Base-by-base conservation (phyloP, 2,888 invertebrate genomes). In the Trichogramma dendrolimi region DNA sequence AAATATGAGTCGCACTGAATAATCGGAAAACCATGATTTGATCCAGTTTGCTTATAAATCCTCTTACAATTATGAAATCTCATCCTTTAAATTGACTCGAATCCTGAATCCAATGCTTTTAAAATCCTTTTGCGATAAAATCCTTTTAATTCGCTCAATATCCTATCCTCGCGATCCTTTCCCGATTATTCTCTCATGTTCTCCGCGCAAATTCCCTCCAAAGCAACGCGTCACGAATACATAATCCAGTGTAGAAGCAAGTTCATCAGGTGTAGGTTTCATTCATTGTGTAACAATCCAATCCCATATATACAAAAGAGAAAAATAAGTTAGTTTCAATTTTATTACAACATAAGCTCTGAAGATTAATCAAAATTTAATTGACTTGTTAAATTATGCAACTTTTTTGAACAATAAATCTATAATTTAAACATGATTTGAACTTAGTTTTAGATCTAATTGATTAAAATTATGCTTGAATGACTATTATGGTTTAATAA, bases 291-390 rank as follows among this genome's bases (percentile, higher is more conserved):
- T 77, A 77, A 79, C 73, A 79, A 79, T 79, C 79, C 79, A 77
- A 78, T 79, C 78, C 79, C 76, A 79, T 78, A 79, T 78, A 79
- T 79, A 79, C 79, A 79, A 79, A 78, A 79, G 79, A 79, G 79
- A 79, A 55, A 79, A 79, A 79, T 77, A 77, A 78, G 79, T 79
- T 79, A 79, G 79, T 79, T 68, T 68, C 58, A 60, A 53, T 52
- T 59, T 61, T 27, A 61, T 52, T 65, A 56, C 48, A 65, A 53
- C 27, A 27, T 50, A 55, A 62, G 53, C 56, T 27, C 54, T 62
- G 40, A 58, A 60, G 60, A 62, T 60, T 60, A 60, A 60, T 58
- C n/a, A 57, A 54, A 58, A 44, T 52, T 46, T 51, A 50, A 54
- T 27, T 47, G 38, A 51, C 49, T 43, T 38, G 40, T 39, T 44